These are phyloP conservation scores for Balanococcus diminutus DNA, from an alignment of 2,888 invertebrate genomes.

Conservation along the genomic window DNA sequence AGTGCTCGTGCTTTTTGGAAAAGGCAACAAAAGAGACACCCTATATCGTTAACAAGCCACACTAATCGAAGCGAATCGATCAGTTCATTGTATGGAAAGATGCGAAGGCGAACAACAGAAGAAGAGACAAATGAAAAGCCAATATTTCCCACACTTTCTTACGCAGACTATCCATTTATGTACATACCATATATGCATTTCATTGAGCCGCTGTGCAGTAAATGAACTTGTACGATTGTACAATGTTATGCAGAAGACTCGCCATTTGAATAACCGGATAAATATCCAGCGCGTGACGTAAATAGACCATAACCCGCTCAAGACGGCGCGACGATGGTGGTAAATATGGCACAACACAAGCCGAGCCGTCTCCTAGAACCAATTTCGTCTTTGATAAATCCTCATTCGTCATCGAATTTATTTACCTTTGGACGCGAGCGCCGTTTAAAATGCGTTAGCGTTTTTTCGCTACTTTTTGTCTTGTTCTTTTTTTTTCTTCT, in stretches of 20 bases:
- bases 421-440: slow-evolving; percentile 2
- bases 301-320: slow-evolving; percentile 46
- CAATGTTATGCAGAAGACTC: neutral
- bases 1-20: neutral
- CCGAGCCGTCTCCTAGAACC: neutral
- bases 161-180: neutral
- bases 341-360: neutral
- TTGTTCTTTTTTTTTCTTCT: neutral
- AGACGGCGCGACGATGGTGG: neutral
- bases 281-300: slow-evolving; percentile 46
- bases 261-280: slow-evolving; percentile 32
- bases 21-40: neutral
- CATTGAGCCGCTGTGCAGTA: neutral
- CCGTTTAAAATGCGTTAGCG: neutral
- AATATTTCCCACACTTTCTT: neutral
- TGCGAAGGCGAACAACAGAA: neutral
- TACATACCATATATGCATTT: neutral
- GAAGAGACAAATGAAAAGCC: neutral
- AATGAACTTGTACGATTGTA: neutral
- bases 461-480: neutral
- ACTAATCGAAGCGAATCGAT: neutral
- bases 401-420: slow-evolving; percentile 20
- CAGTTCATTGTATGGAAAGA: neutral
- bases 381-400: neutral
- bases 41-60: neutral